Evolutionary conservation across 2,888 invertebrate genomes (phyloP), one percentile per base, ranked within the genome.

Genomic region (Stramonita haemastoma): DNA sequence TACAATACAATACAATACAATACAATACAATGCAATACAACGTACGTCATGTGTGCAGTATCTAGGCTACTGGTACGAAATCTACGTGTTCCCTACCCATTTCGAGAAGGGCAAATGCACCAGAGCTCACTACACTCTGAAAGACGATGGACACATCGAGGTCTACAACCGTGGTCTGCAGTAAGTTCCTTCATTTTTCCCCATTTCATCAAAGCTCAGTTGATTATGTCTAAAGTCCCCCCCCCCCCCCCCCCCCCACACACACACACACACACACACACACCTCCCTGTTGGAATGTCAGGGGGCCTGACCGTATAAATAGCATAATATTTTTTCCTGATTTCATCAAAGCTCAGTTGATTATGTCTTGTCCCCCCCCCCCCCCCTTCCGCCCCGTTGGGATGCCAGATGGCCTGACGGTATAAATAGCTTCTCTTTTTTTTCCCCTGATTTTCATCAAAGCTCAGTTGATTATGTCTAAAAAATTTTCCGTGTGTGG

Each of bases 31-130:
- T 46, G 46, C 8, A 2, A 46, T 46, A n/a, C n/a, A n/a, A n/a
- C n/a, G n/a, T 46, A 46, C 8, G 8, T 8, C 46, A 46, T 79
- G 46, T 73, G 46, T 89, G 60, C 88, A 90, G 90, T 90, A 90
- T 32, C 86, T 90, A 19, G 90, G 90, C 22, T 32, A 87, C 88
- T 90, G 90, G 90, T 90, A 90, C 83, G 90, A 90, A 86, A 90
- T 90, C 32, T 89, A 60, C 81, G 81, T 88, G 57, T 90, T 90
- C 87, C 88, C 90, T 32, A 90, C 88, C 17, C 73, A 70, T 57
- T 90, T 90, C 29, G 90, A 90, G 90, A 88, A 86, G 70, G 90
- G 88, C 77, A 88, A 88, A 36, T 90, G 90, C 34, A 90, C 86
- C 60, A 79, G 90, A 1, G 90, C 90, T 66, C 70, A 79, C 29